A percentile compares a stretch with the other conserved stretches of the same genome.
These are phyloP conservation scores for Pocillopora damicornis DNA, from an alignment of 64 coral and sea anemone genomes.

Conservation along the genomic window DNA sequence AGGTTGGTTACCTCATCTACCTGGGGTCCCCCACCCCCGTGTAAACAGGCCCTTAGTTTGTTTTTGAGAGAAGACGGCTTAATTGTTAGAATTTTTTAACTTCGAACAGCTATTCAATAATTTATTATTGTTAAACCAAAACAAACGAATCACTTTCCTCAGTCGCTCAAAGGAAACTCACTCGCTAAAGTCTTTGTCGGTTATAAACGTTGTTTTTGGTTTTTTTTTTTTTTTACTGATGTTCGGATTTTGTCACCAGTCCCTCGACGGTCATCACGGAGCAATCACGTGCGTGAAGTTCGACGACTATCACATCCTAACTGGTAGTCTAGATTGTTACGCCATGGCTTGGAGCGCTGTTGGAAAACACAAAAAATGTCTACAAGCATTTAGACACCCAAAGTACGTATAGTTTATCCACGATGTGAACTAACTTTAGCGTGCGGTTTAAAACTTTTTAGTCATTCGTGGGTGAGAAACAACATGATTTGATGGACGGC, in stretches of 20 bases:
- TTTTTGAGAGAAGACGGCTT: too few relatives aligned
- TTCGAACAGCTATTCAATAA: too few relatives aligned
- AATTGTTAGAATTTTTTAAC: too few relatives aligned
- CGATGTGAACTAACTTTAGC: not conserved
- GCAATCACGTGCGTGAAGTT: slow-evolving; percentile 90
- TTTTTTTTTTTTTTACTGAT: not conserved
- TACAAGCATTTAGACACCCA: slow-evolving; percentile 92
- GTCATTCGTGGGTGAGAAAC: too few relatives aligned
- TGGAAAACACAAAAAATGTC: slow-evolving; percentile 89
- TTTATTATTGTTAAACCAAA: too few relatives aligned
- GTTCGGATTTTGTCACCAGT: slow-evolving; percentile 37
- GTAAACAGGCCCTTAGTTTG: too few relatives aligned
- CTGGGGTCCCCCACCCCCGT: too few relatives aligned
- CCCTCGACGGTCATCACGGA: slow-evolving; percentile 87
- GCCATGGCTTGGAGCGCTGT: slow-evolving; percentile 89
- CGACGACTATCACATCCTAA: slow-evolving; percentile 82
- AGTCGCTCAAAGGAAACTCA: too few relatives aligned
- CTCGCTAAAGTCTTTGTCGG: too few relatives aligned
- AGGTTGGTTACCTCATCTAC: too few relatives aligned
- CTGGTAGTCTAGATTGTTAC: slow-evolving; percentile 85
- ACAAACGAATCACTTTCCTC: too few relatives aligned
- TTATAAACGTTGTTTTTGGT: not conserved
- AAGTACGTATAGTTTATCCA: slow-evolving; percentile 42
- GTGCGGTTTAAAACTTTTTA: not conserved
- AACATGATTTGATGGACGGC: too few relatives aligned